These are phyloP conservation scores for Eilema sororculum DNA, from an alignment of 2,888 invertebrate genomes.

Conservation along the genomic window DNA sequence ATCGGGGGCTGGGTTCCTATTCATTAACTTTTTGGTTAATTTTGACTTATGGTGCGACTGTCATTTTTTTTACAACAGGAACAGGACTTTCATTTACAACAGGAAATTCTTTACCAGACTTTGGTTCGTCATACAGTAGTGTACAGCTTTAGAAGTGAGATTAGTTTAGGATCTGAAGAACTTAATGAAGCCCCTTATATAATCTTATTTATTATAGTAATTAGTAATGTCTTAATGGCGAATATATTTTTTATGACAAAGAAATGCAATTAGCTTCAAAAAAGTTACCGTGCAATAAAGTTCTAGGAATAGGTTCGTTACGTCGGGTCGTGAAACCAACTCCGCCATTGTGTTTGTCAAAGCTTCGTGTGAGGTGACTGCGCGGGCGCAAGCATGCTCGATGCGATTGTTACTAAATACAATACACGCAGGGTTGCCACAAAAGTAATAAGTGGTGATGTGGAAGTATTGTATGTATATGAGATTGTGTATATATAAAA, in stretches of 20 bases:
- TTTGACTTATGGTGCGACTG: background rate
- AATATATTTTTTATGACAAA: background rate
- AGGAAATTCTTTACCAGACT: no score
- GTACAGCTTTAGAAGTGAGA: no score
- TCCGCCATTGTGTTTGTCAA: constrained; percentile 35
- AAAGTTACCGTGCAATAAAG: constrained; percentile 21
- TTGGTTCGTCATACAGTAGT: no score
- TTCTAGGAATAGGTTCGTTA: constrained; percentile 33
- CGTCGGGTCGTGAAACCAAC: constrained; percentile 17
- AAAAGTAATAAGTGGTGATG: constrained; percentile 27
- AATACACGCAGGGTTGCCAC: constrained; percentile 33
- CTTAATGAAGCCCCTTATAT: no score
- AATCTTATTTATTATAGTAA: no score
- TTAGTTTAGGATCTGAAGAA: no score
- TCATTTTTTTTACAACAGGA: no score
- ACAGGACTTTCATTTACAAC: no score
- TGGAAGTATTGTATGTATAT: constrained; percentile 26
- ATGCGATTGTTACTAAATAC: constrained; percentile 31
- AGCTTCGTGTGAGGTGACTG: constrained; percentile 44
- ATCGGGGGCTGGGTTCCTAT: no score
- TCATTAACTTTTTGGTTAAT: background rate
- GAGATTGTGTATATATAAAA: constrained; percentile 24
- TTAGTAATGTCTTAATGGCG: background rate
- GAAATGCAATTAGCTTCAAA: constrained; percentile 18
- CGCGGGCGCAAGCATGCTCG: constrained; percentile 16